phyloP scores from a whole-genome alignment of 2,113 vertebrate species.

The Ictidomys tridecemlineatus region DNA sequence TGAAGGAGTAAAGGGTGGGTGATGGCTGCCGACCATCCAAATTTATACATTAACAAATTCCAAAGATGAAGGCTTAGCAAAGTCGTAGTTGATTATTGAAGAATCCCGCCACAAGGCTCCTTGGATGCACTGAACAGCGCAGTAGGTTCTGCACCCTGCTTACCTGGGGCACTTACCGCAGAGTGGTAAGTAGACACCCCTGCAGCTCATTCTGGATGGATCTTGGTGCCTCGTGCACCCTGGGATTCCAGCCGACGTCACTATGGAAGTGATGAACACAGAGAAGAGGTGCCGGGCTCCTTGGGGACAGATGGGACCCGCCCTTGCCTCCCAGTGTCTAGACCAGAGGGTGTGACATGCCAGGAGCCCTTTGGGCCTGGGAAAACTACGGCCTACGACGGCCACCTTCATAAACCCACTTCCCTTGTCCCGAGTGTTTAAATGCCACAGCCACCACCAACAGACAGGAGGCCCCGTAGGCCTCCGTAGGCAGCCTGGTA shows the following conservation, averaged over 20 bases:
- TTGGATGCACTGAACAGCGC: neutral
- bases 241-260: neutral
- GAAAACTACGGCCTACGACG: neutral
- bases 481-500: neutral
- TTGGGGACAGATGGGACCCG: neutral
- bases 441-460: neutral
- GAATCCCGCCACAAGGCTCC: no score
- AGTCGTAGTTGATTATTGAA: neutral
- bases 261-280: neutral
- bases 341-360: neutral
- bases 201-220: neutral
- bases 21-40: neutral
- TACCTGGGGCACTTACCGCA: neutral
- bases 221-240: fast-evolving
- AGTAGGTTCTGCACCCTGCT: neutral
- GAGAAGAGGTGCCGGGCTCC: neutral
- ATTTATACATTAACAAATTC: neutral
- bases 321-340: neutral
- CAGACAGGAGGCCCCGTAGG: neutral
- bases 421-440: neutral
- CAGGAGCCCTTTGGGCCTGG: neutral
- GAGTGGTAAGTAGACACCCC: fast-evolving
- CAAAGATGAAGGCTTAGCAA: neutral
- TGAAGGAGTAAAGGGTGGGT: neutral
- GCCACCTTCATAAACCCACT: neutral